These are phyloP conservation scores for Papilio helenus DNA, from an alignment of 1,140 invertebrate genomes.

Conservation along the genomic window DNA sequence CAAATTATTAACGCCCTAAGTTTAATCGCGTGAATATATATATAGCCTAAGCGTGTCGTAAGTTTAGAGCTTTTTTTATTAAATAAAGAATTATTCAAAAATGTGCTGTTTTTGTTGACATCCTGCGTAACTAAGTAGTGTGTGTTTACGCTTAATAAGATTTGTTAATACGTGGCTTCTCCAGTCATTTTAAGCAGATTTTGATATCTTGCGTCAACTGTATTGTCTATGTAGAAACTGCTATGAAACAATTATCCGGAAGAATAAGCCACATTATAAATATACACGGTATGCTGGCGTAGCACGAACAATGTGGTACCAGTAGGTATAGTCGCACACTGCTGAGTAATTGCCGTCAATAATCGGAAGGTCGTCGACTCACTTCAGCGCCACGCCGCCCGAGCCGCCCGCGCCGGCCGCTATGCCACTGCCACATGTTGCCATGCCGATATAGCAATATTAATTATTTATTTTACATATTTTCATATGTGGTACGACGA, in stretches of 20 bases:
- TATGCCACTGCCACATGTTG: background rate
- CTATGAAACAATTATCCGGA: background rate
- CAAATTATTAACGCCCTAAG: too few species aligned
- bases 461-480: background rate
- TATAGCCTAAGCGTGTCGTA: too few species aligned
- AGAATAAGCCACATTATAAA: background rate
- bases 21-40: too few species aligned
- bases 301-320: background rate
- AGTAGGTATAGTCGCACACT: background rate
- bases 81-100: too few species aligned
- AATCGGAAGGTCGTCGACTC: constrained; percentile 19
- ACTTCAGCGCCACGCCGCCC: background rate
- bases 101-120: too few species aligned
- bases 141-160: too few species aligned
- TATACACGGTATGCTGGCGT: background rate
- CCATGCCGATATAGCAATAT: background rate
- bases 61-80: too few species aligned
- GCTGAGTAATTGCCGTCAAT: background rate
- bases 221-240: too few species aligned
- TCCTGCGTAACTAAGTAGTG: too few species aligned
- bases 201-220: too few species aligned
- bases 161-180: too few species aligned
- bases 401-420: background rate
- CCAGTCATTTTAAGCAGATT: too few species aligned
- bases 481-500: background rate